These are phyloP conservation scores for Bradypus variegatus DNA, from an alignment of 2,797 vertebrate species.

Conservation along the genomic window DNA sequence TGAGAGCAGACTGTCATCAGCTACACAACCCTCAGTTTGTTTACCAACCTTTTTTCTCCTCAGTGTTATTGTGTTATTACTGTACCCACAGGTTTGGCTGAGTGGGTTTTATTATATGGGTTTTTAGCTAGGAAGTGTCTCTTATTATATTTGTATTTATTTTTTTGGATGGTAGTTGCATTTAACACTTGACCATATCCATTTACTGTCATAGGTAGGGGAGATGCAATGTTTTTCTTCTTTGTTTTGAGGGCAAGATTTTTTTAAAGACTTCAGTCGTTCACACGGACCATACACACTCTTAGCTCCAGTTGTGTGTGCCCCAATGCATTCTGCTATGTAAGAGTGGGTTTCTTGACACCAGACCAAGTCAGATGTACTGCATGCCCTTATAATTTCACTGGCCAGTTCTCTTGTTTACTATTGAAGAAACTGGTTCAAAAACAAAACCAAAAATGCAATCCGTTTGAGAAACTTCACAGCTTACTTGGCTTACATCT, in stretches of 20 bases:
- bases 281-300: neutral
- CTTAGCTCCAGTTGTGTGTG: neutral
- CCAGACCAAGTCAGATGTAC: neutral
- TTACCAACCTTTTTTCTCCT: neutral
- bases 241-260: neutral
- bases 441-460: neutral
- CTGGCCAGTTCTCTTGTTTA: slow-evolving; percentile 34
- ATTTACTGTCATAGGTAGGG: neutral
- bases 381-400: neutral
- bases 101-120: neutral
- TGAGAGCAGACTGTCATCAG: neutral
- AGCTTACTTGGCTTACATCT: slow-evolving; percentile 34
- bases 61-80: too few species aligned
- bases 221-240: neutral
- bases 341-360: neutral
- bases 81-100: neutral
- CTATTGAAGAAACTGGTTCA: slow-evolving; percentile 30
- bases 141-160: neutral
- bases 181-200: slow-evolving; percentile 5
- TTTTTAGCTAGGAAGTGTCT: slow-evolving; percentile 1
- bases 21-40: neutral
- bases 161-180: neutral
- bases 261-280: neutral
- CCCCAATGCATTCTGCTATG: neutral
- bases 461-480: neutral